Evolutionary conservation across 1,140 invertebrate species (phyloP), one percentile per base, ranked within the genome.

Genomic region (Globodera ellingtonae): DNA sequence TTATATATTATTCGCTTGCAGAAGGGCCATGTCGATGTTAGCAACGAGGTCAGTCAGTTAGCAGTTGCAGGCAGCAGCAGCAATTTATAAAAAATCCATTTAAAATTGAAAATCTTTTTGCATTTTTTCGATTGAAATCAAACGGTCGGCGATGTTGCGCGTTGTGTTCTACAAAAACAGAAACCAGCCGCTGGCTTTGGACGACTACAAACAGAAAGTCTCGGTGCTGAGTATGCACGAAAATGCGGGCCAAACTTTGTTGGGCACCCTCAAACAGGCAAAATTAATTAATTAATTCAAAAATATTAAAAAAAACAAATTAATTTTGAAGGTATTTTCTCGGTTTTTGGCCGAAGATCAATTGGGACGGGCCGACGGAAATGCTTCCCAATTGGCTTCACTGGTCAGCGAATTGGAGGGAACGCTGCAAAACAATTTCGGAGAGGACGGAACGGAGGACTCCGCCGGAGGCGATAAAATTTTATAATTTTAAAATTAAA

Each of bases 91-190:
- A 71, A 71, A 71, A 5, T 7, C 4, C 1, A 1, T 52, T 1
- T 52, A 13, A 9, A 52, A 52, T 62, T 35, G 35, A 35, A 18
- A 15, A 18, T 62, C 0, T 18, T 18, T 62, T 18, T 6, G 0
- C 18, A 4, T 62, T 59, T 62, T 62, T 62, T 62, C 18, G 75
- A 46, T 77, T n/a, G 69, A 69, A 8, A 52, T 59, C 46, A 47
- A 83, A 24, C 46, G 77, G 15, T 15, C 80, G 47, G 84, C 79
- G 46, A 59, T 86, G 24, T 81, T 85, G 35, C 77, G 87, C 21
- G 87, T 89, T 18, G 75, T 87, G n/a, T 89, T 89, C 76, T 89
- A 88, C 81, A 89, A 89, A 79, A 75, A 80, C 18, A 59, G 79
- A 35, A 73, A 67, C 59, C 8, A 21, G 13, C 76, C 88, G n/a